Percentiles rank a stretch among this genome's conserved stretches.
These are phyloP conservation scores for Hyperoodon ampullatus DNA, from an alignment of 2,113 vertebrate genomes.

Conservation along the genomic window DNA sequence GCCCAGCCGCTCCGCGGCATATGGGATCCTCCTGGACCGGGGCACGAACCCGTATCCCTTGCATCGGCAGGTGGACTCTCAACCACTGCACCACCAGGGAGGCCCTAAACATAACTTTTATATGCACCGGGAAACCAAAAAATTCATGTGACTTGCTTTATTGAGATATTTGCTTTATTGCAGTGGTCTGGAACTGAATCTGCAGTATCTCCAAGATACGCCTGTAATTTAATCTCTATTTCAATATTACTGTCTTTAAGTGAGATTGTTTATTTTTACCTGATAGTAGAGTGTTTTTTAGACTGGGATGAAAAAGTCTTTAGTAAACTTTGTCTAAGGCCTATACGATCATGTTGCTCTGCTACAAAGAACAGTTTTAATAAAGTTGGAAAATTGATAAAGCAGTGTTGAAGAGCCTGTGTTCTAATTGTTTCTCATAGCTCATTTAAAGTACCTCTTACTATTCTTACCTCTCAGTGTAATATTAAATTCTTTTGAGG, in stretches of 20 bases:
- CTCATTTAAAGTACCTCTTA: neutral
- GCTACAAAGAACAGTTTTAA: neutral
- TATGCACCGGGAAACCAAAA: neutral
- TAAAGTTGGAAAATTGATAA: neutral
- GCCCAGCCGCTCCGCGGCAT: too few species aligned
- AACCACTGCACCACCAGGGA: too few species aligned
- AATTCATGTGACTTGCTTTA: neutral
- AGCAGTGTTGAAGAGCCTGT: neutral
- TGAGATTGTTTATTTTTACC: neutral
- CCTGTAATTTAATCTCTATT: neutral
- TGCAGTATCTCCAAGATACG: neutral
- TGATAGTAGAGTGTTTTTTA: neutral
- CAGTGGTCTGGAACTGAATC: neutral
- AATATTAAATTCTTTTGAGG: neutral
- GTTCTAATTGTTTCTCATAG: conserved; percentile 11
- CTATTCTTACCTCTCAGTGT: neutral
- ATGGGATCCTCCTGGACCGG: too few species aligned
- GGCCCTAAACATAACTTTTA: neutral
- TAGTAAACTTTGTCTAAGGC: neutral
- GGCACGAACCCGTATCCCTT: too few species aligned
- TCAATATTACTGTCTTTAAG: neutral
- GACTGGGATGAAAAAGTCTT: neutral
- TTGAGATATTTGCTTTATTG: neutral
- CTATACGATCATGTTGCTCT: neutral
- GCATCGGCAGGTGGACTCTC: too few species aligned